These are phyloP conservation scores for Parelbella ahira DNA, from an alignment of 2,888 invertebrate species.

Conservation along the genomic window DNA sequence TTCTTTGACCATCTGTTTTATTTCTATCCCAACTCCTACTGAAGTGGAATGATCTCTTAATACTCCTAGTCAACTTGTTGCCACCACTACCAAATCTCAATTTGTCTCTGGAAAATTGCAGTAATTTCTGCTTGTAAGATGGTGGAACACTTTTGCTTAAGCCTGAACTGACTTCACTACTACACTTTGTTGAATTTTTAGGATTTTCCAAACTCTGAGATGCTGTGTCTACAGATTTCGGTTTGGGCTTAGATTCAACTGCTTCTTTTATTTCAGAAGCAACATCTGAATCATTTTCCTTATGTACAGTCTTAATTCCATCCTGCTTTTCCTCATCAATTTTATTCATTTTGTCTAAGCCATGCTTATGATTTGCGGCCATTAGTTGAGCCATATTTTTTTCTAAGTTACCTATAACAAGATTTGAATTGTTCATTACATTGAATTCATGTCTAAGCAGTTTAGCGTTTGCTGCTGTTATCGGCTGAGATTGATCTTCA, in stretches of 20 bases:
- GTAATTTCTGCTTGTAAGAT: conserved; percentile 72
- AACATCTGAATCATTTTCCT: conserved; percentile 29
- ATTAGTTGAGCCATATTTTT: conserved; percentile 74
- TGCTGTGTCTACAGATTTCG: conserved; percentile 61
- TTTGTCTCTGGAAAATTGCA: conserved; percentile 74
- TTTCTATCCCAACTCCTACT: conserved; percentile 72
- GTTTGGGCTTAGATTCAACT: conserved; percentile 50
- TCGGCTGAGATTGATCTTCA: conserved; percentile 70
- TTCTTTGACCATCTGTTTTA: conserved; percentile 58
- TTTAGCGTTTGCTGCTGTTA: conserved; percentile 69
- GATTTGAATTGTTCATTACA: conserved; percentile 71
- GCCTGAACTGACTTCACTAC: conserved; percentile 63
- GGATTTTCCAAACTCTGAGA: conserved; percentile 72
- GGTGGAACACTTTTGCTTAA: conserved; percentile 76
- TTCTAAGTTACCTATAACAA: conserved; percentile 72
- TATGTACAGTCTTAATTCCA: conserved; percentile 37
- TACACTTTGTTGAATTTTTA: conserved; percentile 65
- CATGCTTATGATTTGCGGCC: conserved; percentile 60
- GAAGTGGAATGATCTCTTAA: conserved; percentile 73
- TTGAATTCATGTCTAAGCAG: conserved; percentile 70
- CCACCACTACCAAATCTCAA: conserved; percentile 70
- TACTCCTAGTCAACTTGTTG: conserved; percentile 69
- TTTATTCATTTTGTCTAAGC: conserved; percentile 66
- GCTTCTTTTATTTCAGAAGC: conserved; percentile 31
- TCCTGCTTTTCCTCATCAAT: conserved; percentile 66